phyloP scores from a whole-genome alignment of 37 sponge, comb jelly and placozoan genomes.

The Cladorhizidae sp. region DNA sequence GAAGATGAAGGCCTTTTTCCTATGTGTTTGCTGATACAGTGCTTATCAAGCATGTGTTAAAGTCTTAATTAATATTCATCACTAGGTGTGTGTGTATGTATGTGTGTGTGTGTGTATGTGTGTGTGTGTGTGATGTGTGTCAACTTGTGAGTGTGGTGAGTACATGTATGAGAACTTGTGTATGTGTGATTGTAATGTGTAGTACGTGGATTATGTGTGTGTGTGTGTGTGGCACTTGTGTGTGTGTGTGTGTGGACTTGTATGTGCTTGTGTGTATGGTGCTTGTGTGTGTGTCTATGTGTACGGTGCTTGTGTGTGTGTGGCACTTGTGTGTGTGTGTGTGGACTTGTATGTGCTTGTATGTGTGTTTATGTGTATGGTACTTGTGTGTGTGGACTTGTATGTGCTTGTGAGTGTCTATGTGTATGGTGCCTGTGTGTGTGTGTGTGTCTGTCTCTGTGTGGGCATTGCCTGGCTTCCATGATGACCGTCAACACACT shows the following conservation, averaged over 20 bases:
- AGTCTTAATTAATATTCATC: too few relatives aligned
- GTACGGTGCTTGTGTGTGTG: neutral
- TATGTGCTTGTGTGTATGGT: constrained; percentile 16
- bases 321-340: neutral
- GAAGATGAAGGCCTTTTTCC: too few relatives aligned
- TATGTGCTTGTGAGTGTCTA: neutral
- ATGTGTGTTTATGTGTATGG: neutral
- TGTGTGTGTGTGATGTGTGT: constrained; percentile 3
- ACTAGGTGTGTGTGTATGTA: neutral
- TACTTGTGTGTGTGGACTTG: too few relatives aligned
- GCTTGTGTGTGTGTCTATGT: neutral
- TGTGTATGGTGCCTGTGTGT: neutral
- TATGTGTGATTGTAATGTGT: constrained; percentile 13
- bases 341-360: neutral
- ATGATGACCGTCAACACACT: too few relatives aligned
- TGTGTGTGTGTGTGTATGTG: too few relatives aligned
- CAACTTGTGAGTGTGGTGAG: too few relatives aligned
- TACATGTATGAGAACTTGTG: too few relatives aligned
- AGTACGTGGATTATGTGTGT: neutral
- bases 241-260: constrained; percentile 24
- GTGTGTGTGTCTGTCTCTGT: too few relatives aligned
- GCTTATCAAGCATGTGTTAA: too few relatives aligned
- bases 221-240: constrained; percentile 17
- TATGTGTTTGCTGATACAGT: too few relatives aligned
- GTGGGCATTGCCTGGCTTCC: too few relatives aligned